Percentiles rank a stretch among this genome's conserved stretches.
Evolutionary conservation across 1,140 invertebrate genomes (phyloP).

Genomic region (Microplitis demolitor): DNA sequence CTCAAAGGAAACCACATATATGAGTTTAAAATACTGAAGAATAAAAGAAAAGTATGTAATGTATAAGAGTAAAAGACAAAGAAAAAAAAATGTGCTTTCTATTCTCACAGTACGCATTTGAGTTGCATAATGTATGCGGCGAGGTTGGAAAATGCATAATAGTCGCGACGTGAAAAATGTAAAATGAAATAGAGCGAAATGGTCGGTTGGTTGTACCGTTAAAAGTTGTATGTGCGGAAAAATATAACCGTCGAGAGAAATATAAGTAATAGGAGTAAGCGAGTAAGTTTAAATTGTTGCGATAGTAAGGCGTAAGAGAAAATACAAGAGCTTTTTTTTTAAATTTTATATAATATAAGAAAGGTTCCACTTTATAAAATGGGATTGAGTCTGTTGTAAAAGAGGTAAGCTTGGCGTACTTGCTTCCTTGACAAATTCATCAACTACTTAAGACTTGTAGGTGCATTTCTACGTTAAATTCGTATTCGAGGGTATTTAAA

Average conservation of each 20-base stretch:
- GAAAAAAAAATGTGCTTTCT: neutral
- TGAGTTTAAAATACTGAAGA: neutral
- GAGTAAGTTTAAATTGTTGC: too few species aligned
- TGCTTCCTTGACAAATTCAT: slow-evolving; percentile 29
- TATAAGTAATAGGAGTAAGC: too few species aligned
- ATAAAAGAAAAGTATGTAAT: too few species aligned
- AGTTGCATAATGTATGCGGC: slow-evolving; percentile 27
- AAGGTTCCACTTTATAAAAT: slow-evolving; percentile 31
- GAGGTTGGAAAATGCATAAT: slow-evolving; percentile 24
- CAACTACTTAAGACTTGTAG: slow-evolving; percentile 16
- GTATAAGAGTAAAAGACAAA: neutral
- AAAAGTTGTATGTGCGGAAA: neutral
- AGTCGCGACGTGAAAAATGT: slow-evolving; percentile 20
- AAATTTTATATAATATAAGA: slow-evolving; percentile 13
- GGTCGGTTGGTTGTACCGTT: neutral
- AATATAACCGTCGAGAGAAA: neutral
- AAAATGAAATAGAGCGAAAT: slow-evolving; percentile 24
- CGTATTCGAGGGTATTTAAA: slow-evolving; percentile 18
- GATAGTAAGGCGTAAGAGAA: neutral
- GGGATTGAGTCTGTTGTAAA: neutral
- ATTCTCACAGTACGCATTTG: slow-evolving; percentile 23
- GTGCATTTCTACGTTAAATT: slow-evolving; percentile 24
- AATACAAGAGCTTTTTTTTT: neutral
- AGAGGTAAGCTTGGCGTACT: neutral
- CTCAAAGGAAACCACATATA: neutral